Base-by-base conservation (phyloP, 2,113 vertebrate species). In the Fulmarus glacialis region DNA sequence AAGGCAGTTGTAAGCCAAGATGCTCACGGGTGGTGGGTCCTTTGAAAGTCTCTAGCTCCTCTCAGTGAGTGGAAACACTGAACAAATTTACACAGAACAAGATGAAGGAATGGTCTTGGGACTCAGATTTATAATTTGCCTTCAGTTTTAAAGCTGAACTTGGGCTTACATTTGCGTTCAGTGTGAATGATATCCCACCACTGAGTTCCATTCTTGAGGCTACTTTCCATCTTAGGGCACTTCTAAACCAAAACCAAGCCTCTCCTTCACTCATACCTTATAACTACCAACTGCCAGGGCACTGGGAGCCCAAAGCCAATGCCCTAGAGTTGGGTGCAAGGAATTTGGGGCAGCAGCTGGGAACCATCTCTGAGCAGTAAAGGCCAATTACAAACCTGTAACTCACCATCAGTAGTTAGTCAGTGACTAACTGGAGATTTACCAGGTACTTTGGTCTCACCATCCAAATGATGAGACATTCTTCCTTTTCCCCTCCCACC, bases 141-240 rank as follows among this genome's bases (percentile, higher is more conserved):
- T 66, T 91, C 47, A 55, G 17, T 53, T 77, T 90, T 71, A 73
- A 60, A 84, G 43, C 15, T 48, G 40, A 87, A n/a, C 3, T 63
- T 68, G n/a, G 8, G 24, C 15, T 43, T 19, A 60, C 1, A 5
- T 67, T 67, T 60, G 4, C 0, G 0, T 47, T 62, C 23, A 78
- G 20, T 26, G 24, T 48, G 23, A 81, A 75, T 9, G 21, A 6
- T 32, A 73, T 66, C 16, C 26, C 47, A 47, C 8, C 7, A 26
- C 11, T 32, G 32, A 85, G 42, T 17, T 38, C 17, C 2, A 3
- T 42, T 87, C 18, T 81, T 8, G 1, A 83, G 29, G 13, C 11
- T 73, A 12, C 62, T 83, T 79, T 92, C 34, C 12, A 59, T 45
- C 18, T 59, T 62, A 38, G 20, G n/a, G 20, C 15, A 47, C 4